Percentiles rank a stretch among this genome's conserved stretches.
Conservation (phyloP, 1,140 invertebrate genomes). For the Drosophila prosaltans region DNA sequence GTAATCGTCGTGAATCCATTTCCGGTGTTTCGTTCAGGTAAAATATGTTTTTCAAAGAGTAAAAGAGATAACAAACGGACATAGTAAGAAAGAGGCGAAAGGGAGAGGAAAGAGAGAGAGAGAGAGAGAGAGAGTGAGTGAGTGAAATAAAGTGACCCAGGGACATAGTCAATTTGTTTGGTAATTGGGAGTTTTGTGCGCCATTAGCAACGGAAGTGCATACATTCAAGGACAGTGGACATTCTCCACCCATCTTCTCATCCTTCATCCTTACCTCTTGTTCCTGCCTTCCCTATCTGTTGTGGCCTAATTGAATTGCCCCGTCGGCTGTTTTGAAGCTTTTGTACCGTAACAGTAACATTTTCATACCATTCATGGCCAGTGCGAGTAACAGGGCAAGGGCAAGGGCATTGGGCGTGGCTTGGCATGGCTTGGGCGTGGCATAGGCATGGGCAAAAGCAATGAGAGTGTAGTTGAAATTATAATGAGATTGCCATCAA, state of each 20-base stretch:
- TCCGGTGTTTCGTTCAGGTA: constrained; percentile 86
- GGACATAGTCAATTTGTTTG: constrained; percentile 27
- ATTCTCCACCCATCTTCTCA: not conserved
- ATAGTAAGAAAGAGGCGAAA: not conserved
- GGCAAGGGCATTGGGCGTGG: constrained; percentile 3
- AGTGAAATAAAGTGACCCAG: constrained; percentile 2
- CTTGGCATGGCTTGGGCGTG: not conserved
- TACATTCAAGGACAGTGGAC: constrained; percentile 9
- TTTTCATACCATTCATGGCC: constrained; percentile 44
- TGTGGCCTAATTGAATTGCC: constrained; percentile 66
- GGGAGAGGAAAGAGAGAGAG: not conserved
- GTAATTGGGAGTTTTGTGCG: constrained; percentile 54
- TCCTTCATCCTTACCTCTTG: constrained; percentile 19
- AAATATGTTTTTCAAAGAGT: constrained; percentile 9
- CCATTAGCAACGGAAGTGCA: constrained; percentile 48
- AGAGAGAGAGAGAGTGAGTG: not conserved
- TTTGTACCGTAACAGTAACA: constrained; percentile 65
- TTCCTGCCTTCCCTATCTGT: constrained; percentile 11
- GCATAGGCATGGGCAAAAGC: not conserved
- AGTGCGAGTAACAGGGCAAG: not conserved
- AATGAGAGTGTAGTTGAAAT: constrained; percentile 10
- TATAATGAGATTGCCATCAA: constrained; percentile 14
- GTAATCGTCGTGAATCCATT: constrained; percentile 91
- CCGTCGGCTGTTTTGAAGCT: constrained; percentile 55
- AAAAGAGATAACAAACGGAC: not conserved